Percentiles rank a stretch among this genome's conserved stretches.
Conservation (phyloP, 1,140 invertebrate species). For the Argopecten irradians region DNA sequence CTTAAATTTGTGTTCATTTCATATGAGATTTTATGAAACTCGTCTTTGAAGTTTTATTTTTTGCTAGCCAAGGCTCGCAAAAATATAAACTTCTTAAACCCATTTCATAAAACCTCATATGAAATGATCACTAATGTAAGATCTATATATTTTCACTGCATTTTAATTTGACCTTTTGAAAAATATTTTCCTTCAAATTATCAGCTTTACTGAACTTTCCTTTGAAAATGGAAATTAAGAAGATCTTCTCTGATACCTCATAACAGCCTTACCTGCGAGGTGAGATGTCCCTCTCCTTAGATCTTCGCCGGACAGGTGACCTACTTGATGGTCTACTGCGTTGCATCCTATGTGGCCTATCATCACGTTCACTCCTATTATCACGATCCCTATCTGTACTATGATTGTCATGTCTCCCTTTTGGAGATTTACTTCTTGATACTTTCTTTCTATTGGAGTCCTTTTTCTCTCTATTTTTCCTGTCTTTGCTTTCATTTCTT, state of each 20-base stretch:
- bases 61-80: too few relatives aligned
- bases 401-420: neutral
- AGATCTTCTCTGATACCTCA: neutral
- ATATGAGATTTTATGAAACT: too few relatives aligned
- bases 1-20: too few relatives aligned
- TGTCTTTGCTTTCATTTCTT: slow-evolving; percentile 3
- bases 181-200: too few relatives aligned
- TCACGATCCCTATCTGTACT: neutral
- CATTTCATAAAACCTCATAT: too few relatives aligned
- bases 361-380: neutral
- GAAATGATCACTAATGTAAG: too few relatives aligned
- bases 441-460: neutral
- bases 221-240: too few relatives aligned
- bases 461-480: slow-evolving; percentile 1
- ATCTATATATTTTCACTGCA: too few relatives aligned
- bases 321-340: neutral
- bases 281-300: neutral
- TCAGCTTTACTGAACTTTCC: too few relatives aligned
- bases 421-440: slow-evolving; percentile 17
- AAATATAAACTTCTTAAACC: too few relatives aligned
- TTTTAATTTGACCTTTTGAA: too few relatives aligned
- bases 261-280: neutral
- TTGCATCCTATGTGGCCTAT: neutral
- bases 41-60: too few relatives aligned
- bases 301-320: neutral